Evolutionary conservation across 2,888 invertebrate species (phyloP), one percentile per base, ranked within the genome.

Genomic region (Erebia epiphron): DNA sequence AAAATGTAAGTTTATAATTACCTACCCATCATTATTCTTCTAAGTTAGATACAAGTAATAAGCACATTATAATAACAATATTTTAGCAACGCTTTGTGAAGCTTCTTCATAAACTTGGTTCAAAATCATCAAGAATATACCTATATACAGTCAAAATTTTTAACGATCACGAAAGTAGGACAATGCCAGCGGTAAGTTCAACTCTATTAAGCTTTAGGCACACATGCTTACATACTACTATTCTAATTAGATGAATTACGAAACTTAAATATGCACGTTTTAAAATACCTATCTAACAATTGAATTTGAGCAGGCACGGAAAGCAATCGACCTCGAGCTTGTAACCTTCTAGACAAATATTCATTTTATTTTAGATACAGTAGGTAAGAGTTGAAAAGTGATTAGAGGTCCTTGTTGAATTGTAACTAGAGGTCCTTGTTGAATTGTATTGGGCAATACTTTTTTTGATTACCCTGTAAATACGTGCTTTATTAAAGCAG

Each of bases 131-230:
- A n/a, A 61, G 11, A 60, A 60, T 60, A 16, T n/a, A n/a, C n/a
- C n/a, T n/a, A n/a, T n/a, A n/a, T 16, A 16, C 16, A 60, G 7
- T 8, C 16, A 43, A 60, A 60, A 13, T 46, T 14, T n/a, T 14
- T 21, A 7, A 46, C 46, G 21, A 13, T 62, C 18, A 18, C 43
- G n/a, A 61, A 61, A 46, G 61, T 61, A 43, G 88, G 86, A 86
- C 89, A 88, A 89, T 88, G 88, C 81, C 86, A 86, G 73, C 76
- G 77, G 76, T 82, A 81, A 80, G 71, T 70, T 69, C 70, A 74
- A 71, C 70, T 71, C 73, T 72, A 61, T 52, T 54, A 69, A 70
- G 60, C 70, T 66, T 61, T 52, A 46, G 10, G 7, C 43, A 43
- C 18, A 8, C 46, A 5, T 35, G n/a, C 21, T n/a, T 35, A n/a